phyloP scores from a whole-genome alignment of 53 echinoderm and acorn worm genomes.

The Echinometra lucunter region DNA sequence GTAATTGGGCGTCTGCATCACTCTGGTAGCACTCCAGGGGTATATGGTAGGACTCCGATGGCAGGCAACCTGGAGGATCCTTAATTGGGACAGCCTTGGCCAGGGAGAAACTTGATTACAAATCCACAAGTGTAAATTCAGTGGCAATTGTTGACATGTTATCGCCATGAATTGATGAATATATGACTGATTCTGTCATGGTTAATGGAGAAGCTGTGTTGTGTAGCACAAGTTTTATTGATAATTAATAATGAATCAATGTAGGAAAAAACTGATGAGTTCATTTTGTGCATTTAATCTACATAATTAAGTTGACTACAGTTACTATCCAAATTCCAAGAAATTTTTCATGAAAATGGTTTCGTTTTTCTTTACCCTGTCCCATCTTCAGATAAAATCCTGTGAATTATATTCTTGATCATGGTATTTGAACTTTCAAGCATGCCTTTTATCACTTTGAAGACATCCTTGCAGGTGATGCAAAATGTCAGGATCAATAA shows the following conservation, averaged over 20 bases:
- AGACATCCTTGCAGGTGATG: not conserved
- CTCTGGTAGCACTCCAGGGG: not conserved
- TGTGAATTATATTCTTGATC: too few relatives aligned
- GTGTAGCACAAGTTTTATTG: not conserved
- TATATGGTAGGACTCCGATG: slow-evolving; percentile 31
- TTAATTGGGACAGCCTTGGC: slow-evolving; percentile 68
- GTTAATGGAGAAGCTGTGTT: not conserved
- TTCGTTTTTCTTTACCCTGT: not conserved
- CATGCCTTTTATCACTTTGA: not conserved
- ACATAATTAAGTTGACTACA: not conserved
- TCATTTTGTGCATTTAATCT: not conserved
- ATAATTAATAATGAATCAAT: slow-evolving; percentile 36
- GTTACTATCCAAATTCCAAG: not conserved
- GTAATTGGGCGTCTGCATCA: slow-evolving; percentile 47
- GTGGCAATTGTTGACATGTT: slow-evolving; percentile 58
- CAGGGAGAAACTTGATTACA: slow-evolving; percentile 29
- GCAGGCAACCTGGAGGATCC: slow-evolving; percentile 19
- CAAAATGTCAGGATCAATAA: not conserved
- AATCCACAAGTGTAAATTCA: slow-evolving; percentile 68
- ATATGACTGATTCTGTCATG: not conserved
- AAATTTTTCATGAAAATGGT: not conserved
- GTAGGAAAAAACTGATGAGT: not conserved
- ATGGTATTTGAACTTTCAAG: not conserved
- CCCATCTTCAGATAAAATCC: too few relatives aligned
- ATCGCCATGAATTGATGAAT: slow-evolving; percentile 50